These are phyloP conservation scores for Eupeodes luniger DNA, from an alignment of 2,888 invertebrate genomes.

Conservation along the genomic window DNA sequence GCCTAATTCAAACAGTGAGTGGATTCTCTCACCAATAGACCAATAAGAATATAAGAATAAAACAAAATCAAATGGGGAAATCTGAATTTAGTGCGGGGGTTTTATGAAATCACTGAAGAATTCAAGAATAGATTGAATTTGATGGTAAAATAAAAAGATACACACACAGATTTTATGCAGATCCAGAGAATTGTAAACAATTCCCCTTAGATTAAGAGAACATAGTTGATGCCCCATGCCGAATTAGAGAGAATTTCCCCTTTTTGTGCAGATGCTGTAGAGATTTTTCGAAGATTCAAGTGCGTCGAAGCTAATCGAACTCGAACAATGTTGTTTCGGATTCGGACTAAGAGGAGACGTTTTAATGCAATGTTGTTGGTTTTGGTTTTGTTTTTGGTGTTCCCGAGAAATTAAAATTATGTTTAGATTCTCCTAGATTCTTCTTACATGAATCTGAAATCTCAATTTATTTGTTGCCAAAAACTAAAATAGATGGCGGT, in stretches of 20 bases:
- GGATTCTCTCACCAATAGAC: conserved; percentile 8
- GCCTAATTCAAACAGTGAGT: conserved; percentile 14
- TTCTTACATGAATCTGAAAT: not conserved
- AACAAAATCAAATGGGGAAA: conserved; percentile 2
- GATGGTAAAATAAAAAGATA: conserved; percentile 22
- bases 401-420: not conserved
- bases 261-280: conserved; percentile 63
- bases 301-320: conserved; percentile 66
- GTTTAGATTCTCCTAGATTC: conserved; percentile 24
- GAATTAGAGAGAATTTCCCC: conserved; percentile 58
- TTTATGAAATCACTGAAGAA: conserved; percentile 23
- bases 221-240: not conserved
- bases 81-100: not conserved
- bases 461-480: conserved; percentile 38
- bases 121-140: conserved; percentile 26
- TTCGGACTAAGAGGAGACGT: not conserved
- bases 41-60: not conserved
- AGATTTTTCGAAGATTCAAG: conserved; percentile 54
- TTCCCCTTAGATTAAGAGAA: conserved; percentile 56
- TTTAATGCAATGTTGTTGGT: not conserved
- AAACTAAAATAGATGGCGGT: conserved; percentile 14
- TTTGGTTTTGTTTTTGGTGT: not conserved
- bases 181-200: conserved; percentile 16
- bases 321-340: conserved; percentile 50
- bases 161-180: conserved; percentile 12